These are phyloP conservation scores for Tragelaphus strepsiceros DNA, from an alignment of 2,113 vertebrate genomes.

Conservation along the genomic window DNA sequence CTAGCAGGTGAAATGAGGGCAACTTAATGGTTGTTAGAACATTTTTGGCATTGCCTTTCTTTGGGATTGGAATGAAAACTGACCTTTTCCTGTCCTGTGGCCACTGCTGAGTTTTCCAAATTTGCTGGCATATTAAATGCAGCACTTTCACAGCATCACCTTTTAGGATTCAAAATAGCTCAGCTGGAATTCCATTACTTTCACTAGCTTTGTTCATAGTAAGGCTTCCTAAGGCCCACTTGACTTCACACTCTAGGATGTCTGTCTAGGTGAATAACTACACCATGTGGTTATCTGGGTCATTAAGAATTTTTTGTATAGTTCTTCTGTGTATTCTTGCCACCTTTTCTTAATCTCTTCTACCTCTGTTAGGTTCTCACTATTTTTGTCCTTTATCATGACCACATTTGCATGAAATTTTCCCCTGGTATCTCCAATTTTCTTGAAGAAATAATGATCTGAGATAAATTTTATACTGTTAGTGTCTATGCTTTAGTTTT, in stretches of 20 bases:
- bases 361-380: neutral
- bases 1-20: neutral
- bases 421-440: neutral
- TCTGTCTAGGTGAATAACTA: neutral
- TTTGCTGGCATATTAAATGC: neutral
- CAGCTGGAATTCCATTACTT: neutral
- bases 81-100: neutral
- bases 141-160: neutral
- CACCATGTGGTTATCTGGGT: neutral
- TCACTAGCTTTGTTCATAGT: neutral
- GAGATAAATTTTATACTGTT: neutral
- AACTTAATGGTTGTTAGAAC: neutral
- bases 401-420: neutral
- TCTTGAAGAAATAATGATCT: neutral
- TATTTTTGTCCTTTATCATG: neutral
- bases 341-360: neutral
- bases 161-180: neutral
- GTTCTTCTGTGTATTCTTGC: neutral
- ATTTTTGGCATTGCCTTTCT: neutral
- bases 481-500: neutral
- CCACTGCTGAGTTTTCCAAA: neutral
- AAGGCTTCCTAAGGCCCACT: neutral
- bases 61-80: neutral
- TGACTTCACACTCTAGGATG: neutral
- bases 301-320: neutral